Evolutionary conservation across 2,797 vertebrate genomes (phyloP).

Genomic region (Tinamus major): DNA sequence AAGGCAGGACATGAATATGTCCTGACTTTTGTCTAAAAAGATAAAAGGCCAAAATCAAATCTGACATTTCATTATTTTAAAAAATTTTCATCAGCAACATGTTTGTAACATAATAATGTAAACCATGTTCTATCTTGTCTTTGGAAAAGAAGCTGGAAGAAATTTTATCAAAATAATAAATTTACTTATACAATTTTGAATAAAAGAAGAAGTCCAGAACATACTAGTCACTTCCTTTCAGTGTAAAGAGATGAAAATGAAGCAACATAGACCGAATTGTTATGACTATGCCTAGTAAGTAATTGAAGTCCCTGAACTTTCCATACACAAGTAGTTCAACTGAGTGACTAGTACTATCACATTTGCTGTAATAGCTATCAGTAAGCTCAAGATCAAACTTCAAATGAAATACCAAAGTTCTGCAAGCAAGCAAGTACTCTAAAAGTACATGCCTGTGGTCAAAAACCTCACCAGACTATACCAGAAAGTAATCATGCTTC

Average conservation of each 20-base stretch:
- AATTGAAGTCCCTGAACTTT: background rate
- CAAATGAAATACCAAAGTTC: rapidly evolving
- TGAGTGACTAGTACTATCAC: background rate
- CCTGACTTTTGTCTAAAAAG: background rate
- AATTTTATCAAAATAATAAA: background rate
- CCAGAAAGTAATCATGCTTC: background rate
- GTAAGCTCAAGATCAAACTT: background rate
- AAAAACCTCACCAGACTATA: background rate
- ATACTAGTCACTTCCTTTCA: background rate
- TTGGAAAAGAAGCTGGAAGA: background rate
- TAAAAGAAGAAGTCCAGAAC: background rate
- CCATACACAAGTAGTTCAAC: background rate
- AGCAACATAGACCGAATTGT: background rate
- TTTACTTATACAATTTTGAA: background rate
- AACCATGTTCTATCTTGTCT: background rate
- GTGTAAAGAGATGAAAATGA: background rate
- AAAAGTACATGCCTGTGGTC: background rate
- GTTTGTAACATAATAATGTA: background rate
- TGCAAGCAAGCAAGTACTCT: background rate
- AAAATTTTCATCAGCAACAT: background rate
- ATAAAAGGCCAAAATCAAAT: background rate
- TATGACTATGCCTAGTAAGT: background rate
- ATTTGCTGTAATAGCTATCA: background rate
- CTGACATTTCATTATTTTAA: background rate
- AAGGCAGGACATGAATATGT: rapidly evolving